phyloP scores from a whole-genome alignment of 2,888 invertebrate species.

The Caenorhabditis plicata region DNA sequence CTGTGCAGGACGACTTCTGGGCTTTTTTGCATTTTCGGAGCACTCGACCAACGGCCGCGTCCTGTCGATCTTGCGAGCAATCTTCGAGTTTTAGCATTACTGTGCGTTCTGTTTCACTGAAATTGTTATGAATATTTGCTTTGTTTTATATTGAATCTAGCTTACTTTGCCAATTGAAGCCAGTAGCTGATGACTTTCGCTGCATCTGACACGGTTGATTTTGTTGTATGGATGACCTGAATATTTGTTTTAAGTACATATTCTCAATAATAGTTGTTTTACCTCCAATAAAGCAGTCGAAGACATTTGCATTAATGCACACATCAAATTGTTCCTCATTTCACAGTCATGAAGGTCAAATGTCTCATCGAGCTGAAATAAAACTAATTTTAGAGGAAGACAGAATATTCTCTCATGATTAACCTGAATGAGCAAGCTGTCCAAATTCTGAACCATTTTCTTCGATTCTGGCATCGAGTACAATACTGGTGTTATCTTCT shows the following conservation, averaged over 20 bases:
- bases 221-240: slow-evolving; percentile 16
- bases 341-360: slow-evolving; percentile 2
- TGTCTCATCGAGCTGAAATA: slow-evolving; percentile 2
- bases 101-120: slow-evolving; percentile 12
- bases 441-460: slow-evolving; percentile 6
- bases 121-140: neutral
- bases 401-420: neutral
- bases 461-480: slow-evolving; percentile 12
- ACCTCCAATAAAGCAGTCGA: neutral
- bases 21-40: slow-evolving; percentile 22
- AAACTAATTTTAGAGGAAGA: neutral
- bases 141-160: neutral
- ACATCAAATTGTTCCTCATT: neutral
- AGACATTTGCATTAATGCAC: neutral
- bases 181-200: slow-evolving; percentile 24
- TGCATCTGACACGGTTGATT: slow-evolving; percentile 5
- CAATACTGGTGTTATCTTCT: slow-evolving; percentile 7
- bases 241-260: slow-evolving; percentile 6
- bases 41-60: slow-evolving; percentile 32
- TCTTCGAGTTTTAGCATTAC: slow-evolving; percentile 34
- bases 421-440: slow-evolving; percentile 28
- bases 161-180: slow-evolving; percentile 19
- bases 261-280: neutral
- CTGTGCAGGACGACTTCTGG: slow-evolving; percentile 14
- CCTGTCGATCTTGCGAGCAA: slow-evolving; percentile 31